These are phyloP conservation scores for Cryptus armator DNA, from an alignment of 2,888 invertebrate genomes.

Conservation along the genomic window DNA sequence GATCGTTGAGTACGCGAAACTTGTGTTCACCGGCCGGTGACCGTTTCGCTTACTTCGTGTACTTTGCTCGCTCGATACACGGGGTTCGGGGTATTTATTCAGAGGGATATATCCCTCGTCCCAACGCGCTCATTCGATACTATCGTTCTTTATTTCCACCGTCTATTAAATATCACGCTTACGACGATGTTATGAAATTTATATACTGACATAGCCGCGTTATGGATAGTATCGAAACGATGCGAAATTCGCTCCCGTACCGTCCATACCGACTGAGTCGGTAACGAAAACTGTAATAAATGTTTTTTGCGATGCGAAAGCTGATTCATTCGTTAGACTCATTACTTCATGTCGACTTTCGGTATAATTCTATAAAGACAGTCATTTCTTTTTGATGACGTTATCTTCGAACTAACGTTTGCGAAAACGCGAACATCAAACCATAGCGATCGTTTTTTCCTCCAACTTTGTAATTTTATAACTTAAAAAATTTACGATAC, in stretches of 20 bases:
- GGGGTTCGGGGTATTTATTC: constrained; percentile 1
- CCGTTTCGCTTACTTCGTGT: constrained; percentile 4
- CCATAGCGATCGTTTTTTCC: no score
- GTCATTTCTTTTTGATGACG: no score
- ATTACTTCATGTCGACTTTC: no score
- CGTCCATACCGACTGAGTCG: neutral
- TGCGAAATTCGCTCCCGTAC: no score
- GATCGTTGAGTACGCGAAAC: constrained; percentile 20
- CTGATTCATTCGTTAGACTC: no score
- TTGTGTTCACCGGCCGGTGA: constrained; percentile 7
- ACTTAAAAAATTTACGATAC: no score
- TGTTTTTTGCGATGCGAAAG: neutral
- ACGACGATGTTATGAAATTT: neutral
- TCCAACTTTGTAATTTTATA: no score
- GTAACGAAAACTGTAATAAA: neutral
- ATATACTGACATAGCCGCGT: no score
- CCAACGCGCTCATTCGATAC: neutral
- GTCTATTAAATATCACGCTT: neutral
- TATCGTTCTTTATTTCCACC: neutral
- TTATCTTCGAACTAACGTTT: no score
- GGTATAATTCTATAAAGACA: no score
- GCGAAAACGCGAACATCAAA: no score
- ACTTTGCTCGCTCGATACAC: constrained; percentile 6
- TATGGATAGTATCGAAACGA: no score
- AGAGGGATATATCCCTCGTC: constrained; percentile 2